Base-by-base conservation (phyloP, 2,888 invertebrate genomes). In the Camptogramma bilineatum region DNA sequence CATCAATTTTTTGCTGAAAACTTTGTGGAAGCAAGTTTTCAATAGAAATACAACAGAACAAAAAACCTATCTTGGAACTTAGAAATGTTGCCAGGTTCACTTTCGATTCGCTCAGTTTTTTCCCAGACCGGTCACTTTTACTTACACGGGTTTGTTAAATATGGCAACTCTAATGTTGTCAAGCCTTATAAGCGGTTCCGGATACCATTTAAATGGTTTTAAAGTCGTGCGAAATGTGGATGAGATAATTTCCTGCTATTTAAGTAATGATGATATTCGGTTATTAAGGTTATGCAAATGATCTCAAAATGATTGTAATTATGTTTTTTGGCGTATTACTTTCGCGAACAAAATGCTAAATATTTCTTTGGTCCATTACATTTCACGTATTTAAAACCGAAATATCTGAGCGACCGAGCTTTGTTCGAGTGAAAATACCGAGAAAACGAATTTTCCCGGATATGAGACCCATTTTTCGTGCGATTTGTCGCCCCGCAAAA, bases 91-190 rank as follows among this genome's bases (percentile, higher is more conserved):
- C 17, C 44, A 17, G 7, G 44, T 16, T 44, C 44, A 44, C 44
- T 44, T 44, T 44, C 44, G 17, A 7, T 44, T 44, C 16, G n/a
- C 13, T 10, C 4, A 39, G 44, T 44, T 44, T 44, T 77, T 75
- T 73, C 57, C 70, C 59, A 21, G 66, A 13, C 34, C 60, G 55
- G 24, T 51, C 77, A 81, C 81, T 81, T 81, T 81, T 80, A 78
- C 81, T 72, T 0, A 18, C 24, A 53, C 18, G 56, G 63, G 72
- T 70, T 72, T 59, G 39, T 42, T 74, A 42, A 75, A 74, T 77
- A 78, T 67, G 78, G 77, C 21, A 57, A 57, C 24, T 42, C 21
- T 48, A 48, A 56, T 56, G 56, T 19, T 42, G 57, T 24, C 24
- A 24, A 39, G 42, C 59, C 59, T 52, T 55, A 19, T 58, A 10